Percentiles rank a stretch among this genome's conserved stretches.
Evolutionary conservation across 2,888 invertebrate species (phyloP).

Genomic region (Hirtodrosophila histrioides): DNA sequence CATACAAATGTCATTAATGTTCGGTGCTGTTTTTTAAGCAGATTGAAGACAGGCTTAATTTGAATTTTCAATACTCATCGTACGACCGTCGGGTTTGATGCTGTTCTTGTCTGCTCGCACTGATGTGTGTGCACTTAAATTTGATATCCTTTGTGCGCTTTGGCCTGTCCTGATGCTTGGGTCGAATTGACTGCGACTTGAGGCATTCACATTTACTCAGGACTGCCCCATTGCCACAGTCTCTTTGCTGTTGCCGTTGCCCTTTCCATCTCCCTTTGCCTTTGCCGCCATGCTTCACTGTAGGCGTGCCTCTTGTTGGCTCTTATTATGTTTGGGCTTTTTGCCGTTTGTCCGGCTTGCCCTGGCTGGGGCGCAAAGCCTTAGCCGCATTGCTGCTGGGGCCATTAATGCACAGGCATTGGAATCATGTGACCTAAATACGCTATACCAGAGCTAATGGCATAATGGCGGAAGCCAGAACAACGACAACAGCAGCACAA

Average conservation of each 20-base stretch:
- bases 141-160: slow-evolving; percentile 74
- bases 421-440: slow-evolving; percentile 77
- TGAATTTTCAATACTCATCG: neutral
- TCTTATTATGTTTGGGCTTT: slow-evolving; percentile 64
- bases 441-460: slow-evolving; percentile 67
- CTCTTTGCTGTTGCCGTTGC: slow-evolving; percentile 1
- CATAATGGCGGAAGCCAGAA: slow-evolving; percentile 68
- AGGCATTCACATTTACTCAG: slow-evolving; percentile 55
- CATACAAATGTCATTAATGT: too few relatives aligned
- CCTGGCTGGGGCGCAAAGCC: slow-evolving; percentile 20
- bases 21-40: too few relatives aligned
- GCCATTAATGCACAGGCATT: slow-evolving; percentile 66
- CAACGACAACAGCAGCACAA: slow-evolving; percentile 30
- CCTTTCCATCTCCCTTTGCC: slow-evolving; percentile 2
- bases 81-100: slow-evolving; percentile 13
- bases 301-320: slow-evolving; percentile 47
- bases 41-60: too few relatives aligned
- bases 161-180: slow-evolving; percentile 37
- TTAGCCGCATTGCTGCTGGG: slow-evolving; percentile 44
- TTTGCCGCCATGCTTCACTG: slow-evolving; percentile 8
- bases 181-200: slow-evolving; percentile 61
- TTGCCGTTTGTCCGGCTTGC: slow-evolving; percentile 60
- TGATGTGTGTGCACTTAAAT: slow-evolving; percentile 76
- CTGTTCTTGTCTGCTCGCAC: slow-evolving; percentile 16
- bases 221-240: neutral